Percentiles rank a stretch among this genome's conserved stretches.
Evolutionary conservation across 2,888 invertebrate species (phyloP).

Genomic region (Ligdia adustata): DNA sequence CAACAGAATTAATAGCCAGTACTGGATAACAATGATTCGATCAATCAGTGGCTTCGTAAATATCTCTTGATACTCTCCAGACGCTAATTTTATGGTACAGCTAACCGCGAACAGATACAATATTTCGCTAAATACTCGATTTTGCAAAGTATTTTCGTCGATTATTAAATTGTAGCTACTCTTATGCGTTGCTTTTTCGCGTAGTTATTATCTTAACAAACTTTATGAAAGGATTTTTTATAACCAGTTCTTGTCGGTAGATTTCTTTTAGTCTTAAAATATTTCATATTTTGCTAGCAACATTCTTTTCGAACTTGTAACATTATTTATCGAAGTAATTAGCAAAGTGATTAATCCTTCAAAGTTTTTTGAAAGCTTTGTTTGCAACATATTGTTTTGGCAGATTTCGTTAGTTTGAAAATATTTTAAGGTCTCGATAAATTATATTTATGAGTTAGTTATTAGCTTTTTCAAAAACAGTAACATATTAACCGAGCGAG

Average conservation of each 20-base stretch:
- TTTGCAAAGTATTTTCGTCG: slow-evolving; percentile 48
- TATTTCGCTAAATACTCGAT: slow-evolving; percentile 58
- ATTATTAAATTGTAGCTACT: slow-evolving; percentile 33
- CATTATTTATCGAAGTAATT: slow-evolving; percentile 7
- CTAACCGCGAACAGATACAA: slow-evolving; percentile 60
- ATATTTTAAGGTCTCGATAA: too few relatives aligned
- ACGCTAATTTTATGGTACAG: slow-evolving; percentile 63
- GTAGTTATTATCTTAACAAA: slow-evolving; percentile 21
- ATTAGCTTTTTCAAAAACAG: too few relatives aligned
- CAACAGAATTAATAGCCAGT: slow-evolving; percentile 23
- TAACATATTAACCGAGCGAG: too few relatives aligned
- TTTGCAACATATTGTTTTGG: neutral
- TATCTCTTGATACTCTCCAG: slow-evolving; percentile 71
- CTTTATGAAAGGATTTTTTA: slow-evolving; percentile 7
- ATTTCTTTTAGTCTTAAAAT: neutral
- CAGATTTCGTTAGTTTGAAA: slow-evolving; percentile 1
- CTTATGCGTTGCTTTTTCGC: slow-evolving; percentile 20
- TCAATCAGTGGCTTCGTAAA: slow-evolving; percentile 72
- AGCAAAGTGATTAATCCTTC: slow-evolving; percentile 9
- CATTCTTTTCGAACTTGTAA: slow-evolving; percentile 10
- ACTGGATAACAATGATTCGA: slow-evolving; percentile 64
- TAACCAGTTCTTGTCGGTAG: neutral
- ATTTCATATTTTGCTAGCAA: neutral
- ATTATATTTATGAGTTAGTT: too few relatives aligned
- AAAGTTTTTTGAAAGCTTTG: slow-evolving; percentile 4